Conservation (phyloP, 2,888 invertebrate genomes). For the Spicauda simplicius region DNA sequence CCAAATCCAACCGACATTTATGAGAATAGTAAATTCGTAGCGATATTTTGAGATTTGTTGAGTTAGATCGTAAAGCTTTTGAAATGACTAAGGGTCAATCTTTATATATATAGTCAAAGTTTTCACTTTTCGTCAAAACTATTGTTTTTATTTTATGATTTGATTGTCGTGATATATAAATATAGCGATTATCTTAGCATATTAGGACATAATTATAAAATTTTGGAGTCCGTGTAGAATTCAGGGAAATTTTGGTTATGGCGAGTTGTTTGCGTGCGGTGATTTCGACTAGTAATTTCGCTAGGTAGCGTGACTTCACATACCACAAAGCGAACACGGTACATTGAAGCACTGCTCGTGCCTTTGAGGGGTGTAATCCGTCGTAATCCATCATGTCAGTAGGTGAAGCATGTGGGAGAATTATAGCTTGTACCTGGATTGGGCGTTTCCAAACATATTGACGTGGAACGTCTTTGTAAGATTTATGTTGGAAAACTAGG, state of each 20-base stretch:
- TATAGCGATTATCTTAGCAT: too few species aligned
- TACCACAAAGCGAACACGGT: not conserved
- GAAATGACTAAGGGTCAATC: too few species aligned
- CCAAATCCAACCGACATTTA: not conserved
- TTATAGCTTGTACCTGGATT: not conserved
- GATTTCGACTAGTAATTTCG: not conserved
- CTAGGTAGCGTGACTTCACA: not conserved
- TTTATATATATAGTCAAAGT: too few species aligned
- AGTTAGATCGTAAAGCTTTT: too few species aligned
- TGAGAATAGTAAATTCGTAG: not conserved
- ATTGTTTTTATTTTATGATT: too few species aligned
- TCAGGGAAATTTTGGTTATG: too few species aligned
- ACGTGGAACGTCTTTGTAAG: not conserved
- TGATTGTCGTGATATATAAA: too few species aligned
- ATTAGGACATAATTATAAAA: too few species aligned
- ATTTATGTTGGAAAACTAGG: not conserved
- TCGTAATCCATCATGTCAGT: not conserved
- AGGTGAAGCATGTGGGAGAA: not conserved
- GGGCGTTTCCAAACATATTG: not conserved
- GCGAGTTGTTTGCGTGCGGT: not conserved
- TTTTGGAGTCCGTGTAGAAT: too few species aligned
- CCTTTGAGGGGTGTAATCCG: slow-evolving; percentile 3
- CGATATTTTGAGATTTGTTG: too few species aligned
- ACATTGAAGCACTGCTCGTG: not conserved
- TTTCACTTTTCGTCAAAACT: too few species aligned